Percentiles rank a stretch among this genome's conserved stretches.
Conservation (phyloP, 2,888 invertebrate genomes). For the Patella ulyssiponensis region DNA sequence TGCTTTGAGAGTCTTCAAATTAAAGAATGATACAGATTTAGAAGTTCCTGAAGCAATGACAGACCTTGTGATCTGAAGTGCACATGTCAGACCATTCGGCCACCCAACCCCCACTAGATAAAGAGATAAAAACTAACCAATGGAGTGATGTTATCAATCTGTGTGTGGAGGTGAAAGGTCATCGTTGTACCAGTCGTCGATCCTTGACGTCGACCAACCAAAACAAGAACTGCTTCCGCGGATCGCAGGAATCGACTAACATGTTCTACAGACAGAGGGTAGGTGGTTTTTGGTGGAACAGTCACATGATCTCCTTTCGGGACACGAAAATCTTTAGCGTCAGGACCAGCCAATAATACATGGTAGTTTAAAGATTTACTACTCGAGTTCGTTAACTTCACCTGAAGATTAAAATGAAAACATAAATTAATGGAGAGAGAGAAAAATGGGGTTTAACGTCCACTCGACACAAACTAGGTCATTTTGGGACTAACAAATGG, state of each 20-base stretch:
- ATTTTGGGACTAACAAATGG: too few relatives aligned
- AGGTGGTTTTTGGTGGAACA: conserved; percentile 64
- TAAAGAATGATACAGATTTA: too few relatives aligned
- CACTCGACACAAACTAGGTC: too few relatives aligned
- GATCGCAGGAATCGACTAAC: conserved; percentile 65
- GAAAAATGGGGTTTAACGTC: too few relatives aligned
- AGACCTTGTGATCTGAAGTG: too few relatives aligned
- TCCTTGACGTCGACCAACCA: conserved; percentile 67
- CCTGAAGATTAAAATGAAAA: conserved; percentile 46
- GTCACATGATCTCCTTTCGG: conserved; percentile 65
- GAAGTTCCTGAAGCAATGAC: too few relatives aligned
- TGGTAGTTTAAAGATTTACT: conserved; percentile 68
- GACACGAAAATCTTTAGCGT: conserved; percentile 67
- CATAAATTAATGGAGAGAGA: not conserved
- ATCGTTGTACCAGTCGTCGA: conserved; percentile 65
- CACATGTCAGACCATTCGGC: not conserved
- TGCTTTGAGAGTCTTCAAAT: too few relatives aligned
- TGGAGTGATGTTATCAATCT: conserved; percentile 68
- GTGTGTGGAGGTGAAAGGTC: conserved; percentile 67
- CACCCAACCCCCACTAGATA: not conserved
- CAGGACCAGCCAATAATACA: conserved; percentile 66
- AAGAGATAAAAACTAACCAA: conserved; percentile 50
- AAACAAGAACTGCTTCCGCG: conserved; percentile 66
- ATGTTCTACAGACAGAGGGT: conserved; percentile 60
- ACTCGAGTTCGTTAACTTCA: conserved; percentile 69